These are phyloP conservation scores for Lithophane leautieri DNA, from an alignment of 2,888 invertebrate species.

Conservation along the genomic window DNA sequence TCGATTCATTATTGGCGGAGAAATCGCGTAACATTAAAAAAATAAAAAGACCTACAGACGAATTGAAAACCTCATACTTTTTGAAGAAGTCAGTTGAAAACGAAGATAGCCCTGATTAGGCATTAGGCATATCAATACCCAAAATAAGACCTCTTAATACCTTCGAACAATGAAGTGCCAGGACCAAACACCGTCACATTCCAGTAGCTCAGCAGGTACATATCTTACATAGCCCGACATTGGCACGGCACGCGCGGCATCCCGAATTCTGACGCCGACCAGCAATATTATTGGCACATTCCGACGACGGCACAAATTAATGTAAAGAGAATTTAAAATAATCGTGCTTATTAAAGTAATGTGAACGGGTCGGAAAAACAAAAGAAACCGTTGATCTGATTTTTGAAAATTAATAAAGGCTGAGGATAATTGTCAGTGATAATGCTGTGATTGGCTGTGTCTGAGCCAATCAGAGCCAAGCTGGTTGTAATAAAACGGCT, in stretches of 20 bases:
- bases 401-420: not conserved
- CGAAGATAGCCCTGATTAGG: no score
- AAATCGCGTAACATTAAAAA: no score
- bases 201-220: slow-evolving; percentile 64
- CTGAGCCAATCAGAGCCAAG: not conserved
- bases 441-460: not conserved
- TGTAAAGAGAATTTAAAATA: slow-evolving; percentile 37
- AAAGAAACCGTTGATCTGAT: not conserved
- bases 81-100: no score
- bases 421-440: not conserved
- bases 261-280: slow-evolving; percentile 68
- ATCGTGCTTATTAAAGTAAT: not conserved
- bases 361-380: not conserved
- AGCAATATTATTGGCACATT: slow-evolving; percentile 64
- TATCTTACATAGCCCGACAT: slow-evolving; percentile 77
- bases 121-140: no score
- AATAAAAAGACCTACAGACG: no score
- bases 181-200: slow-evolving; percentile 36
- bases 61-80: no score
- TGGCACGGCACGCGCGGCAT: slow-evolving; percentile 71
- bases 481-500: not conserved
- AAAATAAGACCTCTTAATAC: not conserved
- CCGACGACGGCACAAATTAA: slow-evolving; percentile 49
- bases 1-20: no score
- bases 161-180: slow-evolving; percentile 37